Base-by-base conservation (phyloP, 2,113 vertebrate species). In the Anhinga anhinga region DNA sequence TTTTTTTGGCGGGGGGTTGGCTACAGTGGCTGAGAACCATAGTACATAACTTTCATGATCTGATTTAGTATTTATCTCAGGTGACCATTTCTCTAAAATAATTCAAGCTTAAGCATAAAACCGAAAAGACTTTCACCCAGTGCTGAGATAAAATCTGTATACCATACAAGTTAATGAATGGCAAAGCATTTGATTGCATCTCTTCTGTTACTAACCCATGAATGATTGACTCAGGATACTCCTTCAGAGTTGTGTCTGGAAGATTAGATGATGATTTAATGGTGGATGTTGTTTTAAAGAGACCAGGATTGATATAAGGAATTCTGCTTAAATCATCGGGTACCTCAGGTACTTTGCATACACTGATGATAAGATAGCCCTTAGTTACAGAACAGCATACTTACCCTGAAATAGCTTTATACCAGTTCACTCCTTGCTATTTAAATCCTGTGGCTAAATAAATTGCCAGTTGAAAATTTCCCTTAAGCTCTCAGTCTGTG, bases 71-170 rank as follows among this genome's bases (percentile, higher is more conserved):
- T 42, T 42, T 42, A 42, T 42, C 42, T 42, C 42, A 16, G 52
- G 30, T 79, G 44, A 52, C 56, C 4, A 1, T 92, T 87, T 65
- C 61, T 86, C 73, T 15, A 34, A 42, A 42, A 15, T 82, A 23
- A 42, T 71, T 94, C 38, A 61, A 71, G 11, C 23, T 74, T 32
- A 42, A 71, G 50, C 34, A 55, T 66, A 52, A 89, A 95, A 42
- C 77, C 13, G 23, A 44, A 58, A 86, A 88, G 69, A 89, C 88
- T 90, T 96, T 97, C 65, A 87, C 84, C 65, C 34, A 30, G 56
- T 29, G 56, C 42, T 47, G 66, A 55, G 71, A 87, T 93, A 74
- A 82, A 82, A 85, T 80, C 84, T 72, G 27, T 67, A 18, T 40
- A 25, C 22, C 7, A 1, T 76, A 13, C 9, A 72, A 79, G 93